phyloP scores from a whole-genome alignment of 2,113 vertebrate genomes.

The Thunnus maccoyii region DNA sequence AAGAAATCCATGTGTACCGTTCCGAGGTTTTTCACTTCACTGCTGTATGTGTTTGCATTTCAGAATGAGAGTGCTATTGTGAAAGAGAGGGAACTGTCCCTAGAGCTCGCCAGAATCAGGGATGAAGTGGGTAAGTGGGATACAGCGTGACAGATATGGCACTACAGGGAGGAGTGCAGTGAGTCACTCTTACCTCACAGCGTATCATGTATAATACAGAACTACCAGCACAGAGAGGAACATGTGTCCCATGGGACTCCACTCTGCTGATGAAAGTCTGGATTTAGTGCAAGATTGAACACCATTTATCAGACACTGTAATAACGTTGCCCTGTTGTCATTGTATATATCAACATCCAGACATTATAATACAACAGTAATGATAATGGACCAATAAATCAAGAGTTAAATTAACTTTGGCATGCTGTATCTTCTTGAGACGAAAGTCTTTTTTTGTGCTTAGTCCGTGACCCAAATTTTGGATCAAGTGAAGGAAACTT shows the following conservation, averaged over 20 bases:
- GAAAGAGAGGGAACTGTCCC: conserved; percentile 92
- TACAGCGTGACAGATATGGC: conserved; percentile 8
- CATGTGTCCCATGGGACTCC: conserved; percentile 1
- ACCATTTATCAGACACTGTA: background rate
- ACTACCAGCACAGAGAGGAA: background rate
- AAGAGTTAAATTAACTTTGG: background rate
- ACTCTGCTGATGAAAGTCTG: background rate
- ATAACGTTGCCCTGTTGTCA: background rate
- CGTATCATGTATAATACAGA: conserved; percentile 15
- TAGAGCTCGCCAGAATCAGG: conserved; percentile 93
- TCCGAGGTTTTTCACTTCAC: background rate
- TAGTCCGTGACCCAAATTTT: background rate
- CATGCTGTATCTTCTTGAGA: background rate
- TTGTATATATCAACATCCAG: background rate
- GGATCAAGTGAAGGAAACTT: background rate
- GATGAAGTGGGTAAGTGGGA: conserved; percentile 97
- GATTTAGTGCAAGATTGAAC: background rate
- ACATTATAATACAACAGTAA: background rate
- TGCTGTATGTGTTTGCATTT: conserved; percentile 68
- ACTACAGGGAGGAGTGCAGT: conserved; percentile 14
- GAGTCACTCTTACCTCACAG: conserved; percentile 16
- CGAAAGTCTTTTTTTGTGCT: background rate
- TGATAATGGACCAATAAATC: background rate
- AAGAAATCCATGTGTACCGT: background rate
- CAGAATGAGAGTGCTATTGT: conserved; percentile 92